Base-by-base conservation (phyloP, 2,888 invertebrate genomes). In the Erebia epiphron region DNA sequence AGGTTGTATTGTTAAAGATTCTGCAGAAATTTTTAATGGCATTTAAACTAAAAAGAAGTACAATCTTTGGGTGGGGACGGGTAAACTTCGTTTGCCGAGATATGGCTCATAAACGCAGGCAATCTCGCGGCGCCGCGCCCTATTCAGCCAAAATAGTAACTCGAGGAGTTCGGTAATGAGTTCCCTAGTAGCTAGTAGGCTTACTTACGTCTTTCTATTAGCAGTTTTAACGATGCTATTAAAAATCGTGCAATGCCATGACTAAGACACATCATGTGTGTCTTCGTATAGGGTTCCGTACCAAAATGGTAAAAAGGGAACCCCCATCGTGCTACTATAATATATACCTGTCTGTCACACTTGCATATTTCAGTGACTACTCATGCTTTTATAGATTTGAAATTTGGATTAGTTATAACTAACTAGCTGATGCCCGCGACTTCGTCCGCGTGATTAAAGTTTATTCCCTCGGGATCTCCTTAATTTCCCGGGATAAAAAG, bases 141-240 rank as follows among this genome's bases (percentile, higher is more conserved):
- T 86, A 90, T 92, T 92, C 91, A 91, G 81, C 90, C 89, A 83
- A 92, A 92, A 92, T 91, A 89, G 88, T 90, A 89, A 88, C 89
- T 90, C 87, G 86, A 90, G 89, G 91, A 90, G 89, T 90, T 91
- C 78, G 85, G 89, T 92, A 91, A 92, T 91, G 92, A 91, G 90
- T 87, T 91, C 86, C 87, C 87, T 86, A 85, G 84, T 87, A 86
- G 82, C 87, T 86, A 85, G 84, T 87, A 86, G 82, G 84, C 86
- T 83, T 73, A 60, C 83, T 83, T 82, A 85, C 85, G 83, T 82
- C 80, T 83, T 83, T 78, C 79, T 80, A 87, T 84, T 86, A 88
- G 73, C 76, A 76, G 76, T 78, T 87, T 87, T 88, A 86, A 21
- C 14, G 56, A 14, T 5, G 56, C 56, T 57, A 14, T 57, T 57